A percentile compares a stretch with the other conserved stretches of the same genome.
Evolutionary conservation across 2,797 vertebrate genomes (phyloP).

Genomic region (Podarcis lilfordi): DNA sequence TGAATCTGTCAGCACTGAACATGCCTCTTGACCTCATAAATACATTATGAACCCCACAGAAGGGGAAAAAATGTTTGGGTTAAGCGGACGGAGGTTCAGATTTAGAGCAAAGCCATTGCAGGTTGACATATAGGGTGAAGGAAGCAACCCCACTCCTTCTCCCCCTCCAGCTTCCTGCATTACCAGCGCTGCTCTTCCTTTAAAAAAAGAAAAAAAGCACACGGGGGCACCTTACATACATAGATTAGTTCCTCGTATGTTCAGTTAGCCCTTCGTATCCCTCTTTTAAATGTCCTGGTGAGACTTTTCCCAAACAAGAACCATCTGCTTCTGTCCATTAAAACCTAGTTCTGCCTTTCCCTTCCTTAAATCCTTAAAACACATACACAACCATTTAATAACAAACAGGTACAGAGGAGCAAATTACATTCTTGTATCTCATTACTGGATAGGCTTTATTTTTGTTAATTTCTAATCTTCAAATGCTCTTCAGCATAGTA

Average conservation of each 20-base stretch:
- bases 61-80: too few species aligned
- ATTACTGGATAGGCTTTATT: too few species aligned
- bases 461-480: too few species aligned
- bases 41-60: background rate
- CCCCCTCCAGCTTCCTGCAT: background rate
- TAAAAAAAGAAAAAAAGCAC: background rate
- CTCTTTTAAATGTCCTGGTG: background rate
- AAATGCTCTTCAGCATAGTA: too few species aligned
- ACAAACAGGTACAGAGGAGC: too few species aligned
- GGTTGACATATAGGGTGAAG: background rate
- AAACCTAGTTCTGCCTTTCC: background rate
- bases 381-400: too few species aligned
- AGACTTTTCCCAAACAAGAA: background rate
- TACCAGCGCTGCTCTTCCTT: background rate
- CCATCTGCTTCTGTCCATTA: background rate
- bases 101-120: background rate
- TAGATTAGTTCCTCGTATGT: background rate
- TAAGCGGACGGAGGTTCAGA: too few species aligned
- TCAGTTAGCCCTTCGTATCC: background rate
- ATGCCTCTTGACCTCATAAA: background rate
- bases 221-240: background rate
- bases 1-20: background rate
- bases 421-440: too few species aligned
- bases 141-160: background rate
- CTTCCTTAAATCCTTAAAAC: too few species aligned